A percentile compares a stretch with the other conserved stretches of the same genome.
phyloP scores from a whole-genome alignment of 2,113 vertebrate genomes.

The Pleuronectes platessa region DNA sequence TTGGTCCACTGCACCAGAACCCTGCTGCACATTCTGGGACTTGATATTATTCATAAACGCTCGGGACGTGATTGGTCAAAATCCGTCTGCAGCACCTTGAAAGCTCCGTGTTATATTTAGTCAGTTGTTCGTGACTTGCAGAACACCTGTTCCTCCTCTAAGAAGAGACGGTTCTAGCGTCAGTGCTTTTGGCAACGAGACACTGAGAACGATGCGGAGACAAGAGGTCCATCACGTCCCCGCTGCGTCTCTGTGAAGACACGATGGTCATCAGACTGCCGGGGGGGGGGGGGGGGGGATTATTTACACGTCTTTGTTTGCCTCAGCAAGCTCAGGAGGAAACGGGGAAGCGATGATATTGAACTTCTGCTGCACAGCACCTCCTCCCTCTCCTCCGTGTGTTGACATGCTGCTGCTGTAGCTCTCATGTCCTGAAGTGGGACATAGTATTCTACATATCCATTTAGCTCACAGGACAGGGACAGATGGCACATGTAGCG shows the following conservation, averaged over 20 bases:
- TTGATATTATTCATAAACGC: constrained; percentile 1
- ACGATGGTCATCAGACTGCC: neutral
- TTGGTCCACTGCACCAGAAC: constrained; percentile 12
- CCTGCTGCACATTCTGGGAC: neutral
- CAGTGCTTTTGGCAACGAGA: neutral
- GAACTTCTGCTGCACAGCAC: neutral
- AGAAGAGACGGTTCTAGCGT: neutral
- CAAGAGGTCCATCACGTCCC: no score
- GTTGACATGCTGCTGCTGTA: neutral
- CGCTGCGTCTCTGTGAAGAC: neutral
- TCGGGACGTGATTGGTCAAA: neutral
- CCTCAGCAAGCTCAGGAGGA: constrained; percentile 30
- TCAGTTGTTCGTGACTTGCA: constrained; percentile 7
- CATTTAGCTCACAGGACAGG: constrained; percentile 12
- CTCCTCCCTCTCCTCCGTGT: neutral
- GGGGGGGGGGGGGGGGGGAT: constrained; percentile 7
- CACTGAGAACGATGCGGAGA: neutral
- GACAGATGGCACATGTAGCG: constrained; percentile 31
- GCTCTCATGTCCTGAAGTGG: neutral
- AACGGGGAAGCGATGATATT: neutral
- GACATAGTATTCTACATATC: neutral
- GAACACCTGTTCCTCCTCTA: neutral
- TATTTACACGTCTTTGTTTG: constrained; percentile 20
- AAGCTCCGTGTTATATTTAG: constrained; percentile 14
- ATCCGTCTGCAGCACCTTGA: constrained; percentile 4